Conservation (phyloP, 1,140 invertebrate genomes). For the Musca vetustissima region DNA sequence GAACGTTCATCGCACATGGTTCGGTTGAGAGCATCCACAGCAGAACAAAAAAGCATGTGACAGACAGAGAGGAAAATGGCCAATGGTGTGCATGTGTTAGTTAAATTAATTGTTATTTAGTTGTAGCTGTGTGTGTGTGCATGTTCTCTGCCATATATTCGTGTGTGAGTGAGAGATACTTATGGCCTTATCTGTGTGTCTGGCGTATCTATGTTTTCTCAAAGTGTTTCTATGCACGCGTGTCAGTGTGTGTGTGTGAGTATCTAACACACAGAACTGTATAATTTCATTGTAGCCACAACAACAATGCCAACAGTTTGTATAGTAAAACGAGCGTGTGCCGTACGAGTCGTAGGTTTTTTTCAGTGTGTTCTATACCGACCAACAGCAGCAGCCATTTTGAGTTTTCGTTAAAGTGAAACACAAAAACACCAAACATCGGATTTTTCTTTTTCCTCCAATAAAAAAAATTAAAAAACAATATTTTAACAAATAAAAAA, state of each 20-base stretch:
- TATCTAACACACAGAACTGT: background rate
- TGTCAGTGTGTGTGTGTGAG: background rate
- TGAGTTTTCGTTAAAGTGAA: slow-evolving; percentile 15
- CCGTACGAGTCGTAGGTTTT: slow-evolving; percentile 4
- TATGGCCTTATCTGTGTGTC: too few relatives aligned
- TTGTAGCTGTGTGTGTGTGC: background rate
- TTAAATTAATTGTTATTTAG: too few relatives aligned
- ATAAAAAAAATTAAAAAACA: background rate
- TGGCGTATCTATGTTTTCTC: too few relatives aligned
- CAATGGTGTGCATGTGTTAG: too few relatives aligned
- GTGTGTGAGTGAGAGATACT: background rate
- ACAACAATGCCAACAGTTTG: slow-evolving; percentile 11
- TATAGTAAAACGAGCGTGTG: slow-evolving; percentile 22
- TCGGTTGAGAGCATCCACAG: too few relatives aligned
- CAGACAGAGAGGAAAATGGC: too few relatives aligned
- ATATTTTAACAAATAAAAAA: background rate
- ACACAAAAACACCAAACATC: background rate
- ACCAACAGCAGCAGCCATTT: slow-evolving; percentile 12
- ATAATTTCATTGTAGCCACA: background rate
- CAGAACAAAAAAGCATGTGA: too few relatives aligned
- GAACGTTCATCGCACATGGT: too few relatives aligned
- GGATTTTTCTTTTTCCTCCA: slow-evolving; percentile 6
- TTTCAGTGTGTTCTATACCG: slow-evolving; percentile 1
- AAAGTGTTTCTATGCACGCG: background rate
- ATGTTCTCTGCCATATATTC: background rate